Base-by-base conservation (phyloP, 2,888 invertebrate genomes). In the Agriotes lineatus region DNA sequence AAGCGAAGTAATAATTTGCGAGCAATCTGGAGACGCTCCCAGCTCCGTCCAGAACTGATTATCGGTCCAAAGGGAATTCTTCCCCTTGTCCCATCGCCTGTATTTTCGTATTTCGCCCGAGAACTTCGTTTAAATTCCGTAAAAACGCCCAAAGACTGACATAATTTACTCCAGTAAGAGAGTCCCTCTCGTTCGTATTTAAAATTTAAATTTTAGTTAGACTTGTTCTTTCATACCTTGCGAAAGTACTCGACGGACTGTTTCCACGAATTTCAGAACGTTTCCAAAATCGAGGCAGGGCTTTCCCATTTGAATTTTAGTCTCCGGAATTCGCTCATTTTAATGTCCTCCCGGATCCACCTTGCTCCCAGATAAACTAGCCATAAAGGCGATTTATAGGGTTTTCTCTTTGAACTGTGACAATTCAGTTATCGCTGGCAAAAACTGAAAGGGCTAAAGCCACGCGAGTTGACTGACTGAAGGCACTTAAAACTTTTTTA, bases 31-130 rank as follows among this genome's bases (percentile, higher is more conserved):
- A 20, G 48, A 48, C 22, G 48, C 48, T 48, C 48, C 48, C 20
- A 48, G 48, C 48, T 48, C 48, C 20, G 48, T 48, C 48, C 48
- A 48, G 20, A 48, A 22, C 48, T 22, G 48, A 48, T 48, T 48
- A 48, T 48, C 48, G 48, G 20, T 48, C 48, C 14, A 48, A 48
- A 22, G 48, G 48, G 48, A 48, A 48, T 48, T 25, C 48, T 19
- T 44, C 19, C 48, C 25, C 48, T 25, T 48, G 48, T 48, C 48
- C 48, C 14, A 48, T 48, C 19, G 48, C 48, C 22, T 48, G 48
- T 20, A 25, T 48, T 48, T 48, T 14, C 25, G 22, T 48, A 48
- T 48, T 48, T 25, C 22, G 48, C 48, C 48, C n/a, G 48, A 45
- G 19, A 20, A 48, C 48, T 22, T 48, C 20, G 48, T 48, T 48